phyloP scores from a whole-genome alignment of 2,797 vertebrate genomes.

The Eospalax fontanierii region DNA sequence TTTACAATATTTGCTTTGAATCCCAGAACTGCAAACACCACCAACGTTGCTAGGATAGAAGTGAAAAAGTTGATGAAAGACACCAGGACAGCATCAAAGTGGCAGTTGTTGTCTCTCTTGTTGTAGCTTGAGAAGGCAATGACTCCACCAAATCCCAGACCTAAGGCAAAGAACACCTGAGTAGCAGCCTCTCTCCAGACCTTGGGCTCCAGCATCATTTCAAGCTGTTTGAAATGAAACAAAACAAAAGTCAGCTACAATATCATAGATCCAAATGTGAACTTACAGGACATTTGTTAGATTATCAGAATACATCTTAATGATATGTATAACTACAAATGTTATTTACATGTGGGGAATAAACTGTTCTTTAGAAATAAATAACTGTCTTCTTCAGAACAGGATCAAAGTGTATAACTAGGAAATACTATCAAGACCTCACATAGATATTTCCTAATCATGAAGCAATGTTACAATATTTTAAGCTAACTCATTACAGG shows the following conservation, averaged over 20 bases:
- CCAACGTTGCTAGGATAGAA: constrained; percentile 97
- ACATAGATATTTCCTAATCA: neutral
- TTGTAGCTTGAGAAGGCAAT: constrained; percentile 99
- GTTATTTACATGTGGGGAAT: neutral
- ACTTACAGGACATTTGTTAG: constrained; percentile 59
- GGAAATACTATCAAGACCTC: neutral
- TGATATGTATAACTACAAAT: neutral
- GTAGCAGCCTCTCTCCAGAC: constrained; percentile 99
- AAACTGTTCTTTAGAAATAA: constrained; percentile 5
- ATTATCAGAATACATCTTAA: neutral
- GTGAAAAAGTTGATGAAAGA: constrained; percentile 99
- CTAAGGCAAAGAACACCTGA: constrained; percentile 99
- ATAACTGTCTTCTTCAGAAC: neutral
- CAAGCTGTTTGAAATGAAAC: constrained; percentile 93
- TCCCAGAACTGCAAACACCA: constrained; percentile 98
- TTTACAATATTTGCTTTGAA: constrained; percentile 99
- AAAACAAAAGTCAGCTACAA: constrained; percentile 86
- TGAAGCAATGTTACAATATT: neutral
- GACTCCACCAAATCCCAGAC: constrained; percentile 98
- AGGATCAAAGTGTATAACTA: neutral
- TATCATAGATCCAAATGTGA: constrained; percentile 72
- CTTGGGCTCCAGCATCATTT: constrained; percentile 98
- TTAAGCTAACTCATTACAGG: constrained; percentile 23
- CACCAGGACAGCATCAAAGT: constrained; percentile 98
- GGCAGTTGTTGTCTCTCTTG: constrained; percentile 99